Evolutionary conservation across 1,140 invertebrate genomes (phyloP), one percentile per base, ranked within the genome.

Genomic region (Pseudomyrmex pallidus): DNA sequence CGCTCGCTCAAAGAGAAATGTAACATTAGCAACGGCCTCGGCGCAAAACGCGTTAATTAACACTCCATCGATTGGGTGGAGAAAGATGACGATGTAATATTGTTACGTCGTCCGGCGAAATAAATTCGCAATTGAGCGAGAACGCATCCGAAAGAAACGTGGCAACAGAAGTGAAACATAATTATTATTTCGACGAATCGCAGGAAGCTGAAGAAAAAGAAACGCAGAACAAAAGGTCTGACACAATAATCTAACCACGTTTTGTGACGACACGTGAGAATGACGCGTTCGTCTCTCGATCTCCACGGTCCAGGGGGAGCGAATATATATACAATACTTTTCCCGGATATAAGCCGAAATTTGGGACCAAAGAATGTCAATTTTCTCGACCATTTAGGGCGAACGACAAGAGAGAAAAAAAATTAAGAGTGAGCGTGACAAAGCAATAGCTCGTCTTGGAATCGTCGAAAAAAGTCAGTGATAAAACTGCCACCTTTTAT

Each of bases 131-230:
- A 80, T 9, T 59, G 70, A 74, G 59, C 64, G 44, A 54, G 20
- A 35, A 35, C 5, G 35, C 35, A 35, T 7, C 90, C 85, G 85
- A 83, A 83, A 87, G n/a, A 85, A 35, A 35, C 35, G 78, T 84
- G 86, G 86, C 85, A 35, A 84, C 70, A 68, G 35, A 35, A 44
- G 78, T 62, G 56, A 86, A 87, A 89, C 35, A 35, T 92, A 90
- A 92, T 92, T 92, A 91, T 92, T 91, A 90, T 91, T 91, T 90
- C 87, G 84, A 13, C 85, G 61, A 85, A 44, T 87, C 84, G 89
- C 90, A 52, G 17, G 25, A 46, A 7, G 56, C 8, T 67, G 56
- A 20, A 77, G 61, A 54, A 67, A 50, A 22, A n/a, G n/a, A 10
- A 22, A 15, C 20, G 64, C 35, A 73, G 17, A 77, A 52, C 10